Evolutionary conservation across 2,797 vertebrate genomes (phyloP), one percentile per base, ranked within the genome.

Genomic region (Oophaga sylvatica): DNA sequence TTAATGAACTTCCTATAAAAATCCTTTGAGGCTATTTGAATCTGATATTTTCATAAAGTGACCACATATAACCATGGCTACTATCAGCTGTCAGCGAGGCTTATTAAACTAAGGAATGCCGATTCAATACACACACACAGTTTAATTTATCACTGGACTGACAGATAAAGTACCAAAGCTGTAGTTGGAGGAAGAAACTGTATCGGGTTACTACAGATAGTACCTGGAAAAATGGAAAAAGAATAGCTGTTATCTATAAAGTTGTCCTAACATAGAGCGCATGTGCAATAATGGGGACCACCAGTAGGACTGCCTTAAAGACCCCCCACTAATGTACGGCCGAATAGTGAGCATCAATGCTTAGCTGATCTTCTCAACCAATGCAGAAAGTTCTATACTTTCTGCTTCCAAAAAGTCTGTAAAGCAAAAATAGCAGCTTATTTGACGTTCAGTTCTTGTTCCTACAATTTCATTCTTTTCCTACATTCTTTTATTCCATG

Each of bases 131-230:
- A 94, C 93, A 94, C 93, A 94, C 93, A 90, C 93, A 91, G 91
- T 91, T 93, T 94, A 94, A 96, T 96, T 95, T 94, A 96, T 96
- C 95, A 95, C 94, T 92, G 91, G 93, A 93, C 91, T 95, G 95
- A 95, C 95, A 95, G 89, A 90, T 91, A 65, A 79, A 53, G 63
- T 57, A 65, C n/a, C 80, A 79, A 63, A 31, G 53, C 88, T 41
- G 84, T 4, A 62, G 71, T 78, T 68, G 6, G 45, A 48, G 6
- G 29, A 48, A 70, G n/a, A 75, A 78, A 92, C 94, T 93, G 93
- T 92, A 91, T 92, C 93, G 15, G 13, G 65, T 68, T 83, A 56
- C 62, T 81, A 65, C 48, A 59, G 53, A 31, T 29, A 59, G 71
- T 19, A 41, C 5, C 53, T 75, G 12, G 26, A 13, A 15, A 15